Conservation (phyloP, 2,113 vertebrate species). For the Hypomesus transpacificus region DNA sequence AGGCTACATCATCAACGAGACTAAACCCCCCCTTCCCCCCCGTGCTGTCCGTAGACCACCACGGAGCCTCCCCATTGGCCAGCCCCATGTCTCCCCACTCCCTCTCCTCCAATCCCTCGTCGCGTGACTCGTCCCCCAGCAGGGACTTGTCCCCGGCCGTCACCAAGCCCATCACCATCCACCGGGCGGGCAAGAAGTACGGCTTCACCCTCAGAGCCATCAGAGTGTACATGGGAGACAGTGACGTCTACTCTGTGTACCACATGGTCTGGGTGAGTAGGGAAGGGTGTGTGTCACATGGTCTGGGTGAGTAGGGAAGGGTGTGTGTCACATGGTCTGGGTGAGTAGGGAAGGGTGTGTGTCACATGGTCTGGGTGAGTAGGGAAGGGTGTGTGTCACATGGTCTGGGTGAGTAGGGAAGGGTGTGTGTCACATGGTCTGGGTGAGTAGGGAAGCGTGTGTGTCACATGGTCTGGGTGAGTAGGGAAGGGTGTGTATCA, state of each 20-base stretch:
- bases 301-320: no score
- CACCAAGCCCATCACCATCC: constrained; percentile 86
- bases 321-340: no score
- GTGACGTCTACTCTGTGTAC: constrained; percentile 93
- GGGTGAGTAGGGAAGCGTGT: no score
- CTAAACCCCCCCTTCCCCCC: neutral
- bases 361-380: no score
- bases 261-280: constrained; percentile 96
- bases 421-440: no score
- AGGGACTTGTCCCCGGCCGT: constrained; percentile 89
- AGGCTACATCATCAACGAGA: neutral
- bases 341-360: no score
- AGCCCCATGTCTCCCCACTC: constrained; percentile 98
- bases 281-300: no score
- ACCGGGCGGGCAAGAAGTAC: constrained; percentile 94
- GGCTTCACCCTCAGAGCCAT: constrained; percentile 96
- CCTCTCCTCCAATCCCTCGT: constrained; percentile 94
- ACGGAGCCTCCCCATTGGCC: constrained; percentile 89
- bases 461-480: no score
- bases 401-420: no score
- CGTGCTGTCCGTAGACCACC: constrained; percentile 78
- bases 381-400: no score
- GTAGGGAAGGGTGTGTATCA: constrained; percentile 76
- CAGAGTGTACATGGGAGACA: constrained; percentile 96
- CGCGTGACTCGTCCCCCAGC: constrained; percentile 95